Percentiles rank a stretch among this genome's conserved stretches.
phyloP scores from a whole-genome alignment of 2,888 invertebrate species.

The Microctonus aethiopoides region DNA sequence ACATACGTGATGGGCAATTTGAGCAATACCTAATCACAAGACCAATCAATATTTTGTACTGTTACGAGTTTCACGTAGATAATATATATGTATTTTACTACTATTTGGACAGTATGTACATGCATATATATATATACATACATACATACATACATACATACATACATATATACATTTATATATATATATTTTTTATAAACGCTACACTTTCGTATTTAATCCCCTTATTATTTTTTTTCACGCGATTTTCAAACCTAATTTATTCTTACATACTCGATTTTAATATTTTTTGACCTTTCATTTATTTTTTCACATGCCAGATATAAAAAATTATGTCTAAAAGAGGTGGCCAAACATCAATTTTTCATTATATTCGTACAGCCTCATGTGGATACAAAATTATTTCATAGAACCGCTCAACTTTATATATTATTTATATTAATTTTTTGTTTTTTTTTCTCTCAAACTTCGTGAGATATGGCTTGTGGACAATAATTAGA shows the following conservation, averaged over 20 bases:
- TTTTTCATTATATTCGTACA: background rate
- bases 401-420: background rate
- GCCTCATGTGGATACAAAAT: background rate
- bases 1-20: background rate
- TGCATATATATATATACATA: slow-evolving; percentile 47
- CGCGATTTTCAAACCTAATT: background rate
- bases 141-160: slow-evolving; percentile 45
- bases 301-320: background rate
- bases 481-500: slow-evolving; percentile 40
- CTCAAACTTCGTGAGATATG: slow-evolving; percentile 21
- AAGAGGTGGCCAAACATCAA: too few relatives aligned
- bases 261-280: slow-evolving; percentile 13
- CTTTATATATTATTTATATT: slow-evolving; percentile 11
- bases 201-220: slow-evolving; percentile 38
- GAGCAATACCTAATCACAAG: background rate
- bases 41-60: slow-evolving; percentile 9
- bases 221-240: slow-evolving; percentile 7
- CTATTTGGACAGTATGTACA: slow-evolving; percentile 42
- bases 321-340: too few relatives aligned
- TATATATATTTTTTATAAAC: slow-evolving; percentile 45
- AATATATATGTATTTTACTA: slow-evolving; percentile 33
- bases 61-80: slow-evolving; percentile 35
- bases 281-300: background rate
- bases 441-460: background rate
- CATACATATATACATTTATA: slow-evolving; percentile 44